Percentiles rank a stretch among this genome's conserved stretches.
phyloP scores from a whole-genome alignment of 1,140 invertebrate genomes.

The Drosophila ohnishii region DNA sequence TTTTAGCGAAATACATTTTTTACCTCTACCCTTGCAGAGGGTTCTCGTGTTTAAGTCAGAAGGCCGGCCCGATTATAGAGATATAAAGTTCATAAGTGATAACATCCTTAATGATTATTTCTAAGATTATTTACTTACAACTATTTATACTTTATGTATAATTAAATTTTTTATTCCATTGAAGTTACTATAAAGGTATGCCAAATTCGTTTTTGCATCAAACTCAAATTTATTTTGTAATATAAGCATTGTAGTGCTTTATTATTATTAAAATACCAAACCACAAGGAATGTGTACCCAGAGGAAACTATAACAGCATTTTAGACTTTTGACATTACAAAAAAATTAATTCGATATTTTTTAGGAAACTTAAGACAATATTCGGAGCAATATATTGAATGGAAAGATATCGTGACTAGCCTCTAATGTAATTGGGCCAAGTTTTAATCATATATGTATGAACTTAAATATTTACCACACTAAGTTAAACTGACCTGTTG shows the following conservation, averaged over 20 bases:
- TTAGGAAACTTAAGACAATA: not conserved
- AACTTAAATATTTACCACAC: not conserved
- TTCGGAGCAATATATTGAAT: too few relatives aligned
- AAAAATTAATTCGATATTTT: not conserved
- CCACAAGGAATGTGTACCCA: not conserved
- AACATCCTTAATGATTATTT: too few relatives aligned
- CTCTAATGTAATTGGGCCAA: not conserved
- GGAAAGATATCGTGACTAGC: not conserved
- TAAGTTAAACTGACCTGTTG: not conserved
- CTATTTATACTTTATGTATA: not conserved
- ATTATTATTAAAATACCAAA: not conserved
- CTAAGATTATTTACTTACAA: too few relatives aligned
- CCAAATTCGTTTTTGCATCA: not conserved
- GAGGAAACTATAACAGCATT: not conserved
- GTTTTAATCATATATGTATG: too few relatives aligned
- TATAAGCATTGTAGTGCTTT: not conserved
- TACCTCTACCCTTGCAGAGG: conserved; percentile 34
- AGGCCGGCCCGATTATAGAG: not conserved
- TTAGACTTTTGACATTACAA: not conserved
- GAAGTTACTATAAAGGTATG: not conserved
- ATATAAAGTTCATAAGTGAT: too few relatives aligned
- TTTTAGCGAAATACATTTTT: conserved; percentile 53
- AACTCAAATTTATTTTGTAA: too few relatives aligned
- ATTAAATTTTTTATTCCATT: not conserved
- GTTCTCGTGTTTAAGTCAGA: not conserved